phyloP scores from a whole-genome alignment of 2,797 vertebrate genomes.

The Columba guinea region DNA sequence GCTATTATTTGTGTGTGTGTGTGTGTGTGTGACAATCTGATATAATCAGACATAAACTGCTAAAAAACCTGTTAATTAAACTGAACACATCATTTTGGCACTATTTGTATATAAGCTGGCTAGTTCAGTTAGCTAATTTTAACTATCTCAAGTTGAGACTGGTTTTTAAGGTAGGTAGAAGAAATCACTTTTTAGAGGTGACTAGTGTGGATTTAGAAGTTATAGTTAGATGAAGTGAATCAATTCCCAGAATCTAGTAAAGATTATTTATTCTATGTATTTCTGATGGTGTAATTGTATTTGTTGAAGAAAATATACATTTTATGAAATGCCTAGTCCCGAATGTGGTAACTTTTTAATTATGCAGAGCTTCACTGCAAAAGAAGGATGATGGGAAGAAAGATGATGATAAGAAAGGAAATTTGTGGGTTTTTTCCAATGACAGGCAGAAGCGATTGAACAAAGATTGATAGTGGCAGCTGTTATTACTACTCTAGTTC shows the following conservation, averaged over 20 bases:
- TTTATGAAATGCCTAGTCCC: background rate
- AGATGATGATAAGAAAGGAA: background rate
- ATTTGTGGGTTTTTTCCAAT: background rate
- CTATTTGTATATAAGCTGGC: accelerated
- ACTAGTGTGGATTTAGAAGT: background rate
- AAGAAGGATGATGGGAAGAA: background rate
- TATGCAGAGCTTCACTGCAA: background rate
- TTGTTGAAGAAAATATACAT: background rate
- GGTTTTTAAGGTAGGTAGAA: background rate
- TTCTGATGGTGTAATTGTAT: background rate
- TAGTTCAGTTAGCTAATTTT: background rate
- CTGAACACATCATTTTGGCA: background rate
- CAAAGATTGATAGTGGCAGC: background rate
- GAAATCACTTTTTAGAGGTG: background rate
- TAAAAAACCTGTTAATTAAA: background rate
- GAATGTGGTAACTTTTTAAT: background rate
- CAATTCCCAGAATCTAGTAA: background rate
- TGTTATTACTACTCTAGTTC: background rate
- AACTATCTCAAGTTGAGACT: background rate
- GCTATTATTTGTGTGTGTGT: background rate
- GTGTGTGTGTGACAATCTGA: background rate
- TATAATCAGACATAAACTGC: background rate
- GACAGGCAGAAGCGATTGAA: background rate
- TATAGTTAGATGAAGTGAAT: background rate
- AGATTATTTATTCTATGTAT: background rate